Evolutionary conservation across 2,888 invertebrate species (phyloP), one percentile per base, ranked within the genome.

Genomic region (Habrosyne pyritoides): DNA sequence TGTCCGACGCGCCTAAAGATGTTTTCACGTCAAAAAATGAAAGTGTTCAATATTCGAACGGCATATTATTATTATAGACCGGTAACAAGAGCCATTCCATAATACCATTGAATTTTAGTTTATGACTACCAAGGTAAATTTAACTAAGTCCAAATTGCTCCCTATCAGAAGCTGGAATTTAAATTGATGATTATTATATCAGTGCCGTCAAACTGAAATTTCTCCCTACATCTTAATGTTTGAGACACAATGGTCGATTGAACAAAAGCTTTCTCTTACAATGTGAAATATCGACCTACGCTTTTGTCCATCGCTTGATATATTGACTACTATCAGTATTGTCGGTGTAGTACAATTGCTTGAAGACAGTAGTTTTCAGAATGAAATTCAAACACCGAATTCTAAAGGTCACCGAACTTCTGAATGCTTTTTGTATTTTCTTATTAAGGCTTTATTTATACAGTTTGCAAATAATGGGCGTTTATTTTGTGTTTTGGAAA

Each of bases 241-340:
- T 55, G 54, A 51, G 57, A 58, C 56, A 79, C 79, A 79, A 77
- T 71, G 61, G 78, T 52, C 24, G 62, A 53, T 56, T 57, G 75
- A 80, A 80, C 79, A 79, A 79, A 71, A 73, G 72, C 65, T 58
- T 60, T 51, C 66, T 42, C 14, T 42, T 42, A 42, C 42, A 53
- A 60, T 66, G 65, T 75, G 78, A 79, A 81, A 79, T 81, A 81
- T 81, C 67, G 79, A 71, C 63, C 59, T 61, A 63, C 69, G 64
- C 76, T 67, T 73, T 81, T 81, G 81, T 81, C 79, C 79, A 69
- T 56, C 50, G 57, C 53, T 69, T 81, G 81, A 81, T 81, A 72
- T 81, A 81, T 81, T 70, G 77, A 73, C 72, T 75, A 57, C 64
- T 66, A 66, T 63, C 68, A 61, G 48, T 26, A 69, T 60, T 59